These are phyloP conservation scores for Eulithis prunata DNA, from an alignment of 2,888 invertebrate genomes.

Conservation along the genomic window DNA sequence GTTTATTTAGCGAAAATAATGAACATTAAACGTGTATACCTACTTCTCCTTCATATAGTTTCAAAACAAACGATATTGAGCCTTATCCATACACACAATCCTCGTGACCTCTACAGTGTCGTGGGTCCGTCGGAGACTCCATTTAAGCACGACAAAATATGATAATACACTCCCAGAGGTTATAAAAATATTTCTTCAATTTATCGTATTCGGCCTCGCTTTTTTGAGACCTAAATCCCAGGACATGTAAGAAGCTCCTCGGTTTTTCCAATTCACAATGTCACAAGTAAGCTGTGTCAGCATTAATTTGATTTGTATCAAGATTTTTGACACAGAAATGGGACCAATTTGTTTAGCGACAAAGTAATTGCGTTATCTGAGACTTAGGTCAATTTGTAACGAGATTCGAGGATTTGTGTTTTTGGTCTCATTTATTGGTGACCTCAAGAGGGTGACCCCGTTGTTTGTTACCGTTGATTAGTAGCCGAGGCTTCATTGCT, in stretches of 20 bases:
- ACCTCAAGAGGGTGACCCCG: slow-evolving; percentile 17
- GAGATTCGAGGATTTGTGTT: slow-evolving; percentile 29
- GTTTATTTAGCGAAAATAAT: no score
- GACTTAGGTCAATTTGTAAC: slow-evolving; percentile 33
- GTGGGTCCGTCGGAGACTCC: background rate
- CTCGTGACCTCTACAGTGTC: background rate
- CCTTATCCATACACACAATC: background rate
- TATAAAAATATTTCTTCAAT: background rate
- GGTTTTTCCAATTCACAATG: slow-evolving; percentile 26
- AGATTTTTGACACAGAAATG: slow-evolving; percentile 39
- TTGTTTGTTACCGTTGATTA: slow-evolving; percentile 18
- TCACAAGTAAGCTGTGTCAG: slow-evolving; percentile 31
- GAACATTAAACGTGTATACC: no score
- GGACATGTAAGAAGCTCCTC: background rate
- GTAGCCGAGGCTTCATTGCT: slow-evolving; percentile 5
- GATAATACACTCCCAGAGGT: background rate
- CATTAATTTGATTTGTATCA: slow-evolving; percentile 42
- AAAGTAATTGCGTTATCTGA: slow-evolving; percentile 44
- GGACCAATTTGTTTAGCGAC: slow-evolving; percentile 43
- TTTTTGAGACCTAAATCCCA: slow-evolving; percentile 2
- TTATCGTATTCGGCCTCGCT: background rate
- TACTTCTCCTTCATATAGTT: background rate
- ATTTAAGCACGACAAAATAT: background rate
- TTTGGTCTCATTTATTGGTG: slow-evolving; percentile 23
- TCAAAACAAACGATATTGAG: background rate